Base-by-base conservation (phyloP, 1,140 invertebrate genomes). In the Eupristina koningsbergeri region DNA sequence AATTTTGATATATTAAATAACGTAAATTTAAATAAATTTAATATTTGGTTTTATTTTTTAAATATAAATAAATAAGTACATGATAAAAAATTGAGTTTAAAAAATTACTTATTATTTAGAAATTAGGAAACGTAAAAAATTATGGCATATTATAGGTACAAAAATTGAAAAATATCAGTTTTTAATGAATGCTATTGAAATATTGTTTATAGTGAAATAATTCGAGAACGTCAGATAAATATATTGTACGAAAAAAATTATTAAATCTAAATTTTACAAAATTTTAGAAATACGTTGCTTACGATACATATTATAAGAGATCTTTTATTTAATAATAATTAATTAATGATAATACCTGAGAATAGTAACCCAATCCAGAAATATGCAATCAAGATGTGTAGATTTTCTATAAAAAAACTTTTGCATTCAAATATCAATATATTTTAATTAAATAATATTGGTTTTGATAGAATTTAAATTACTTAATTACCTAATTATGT, bases 121-220 rank as follows among this genome's bases (percentile, higher is more conserved):
- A n/a, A n/a, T n/a, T n/a, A n/a, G n/a, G n/a, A n/a, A n/a, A n/a
- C n/a, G n/a, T n/a, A n/a, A n/a, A n/a, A n/a, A n/a, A n/a, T n/a
- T n/a, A n/a, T n/a, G n/a, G n/a, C n/a, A n/a, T n/a, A n/a, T n/a
- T n/a, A n/a, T n/a, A n/a, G n/a, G n/a, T n/a, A n/a, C n/a, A n/a
- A n/a, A n/a, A n/a, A n/a, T n/a, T n/a, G n/a, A n/a, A n/a, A n/a
- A n/a, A n/a, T n/a, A 83, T 73, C 74, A 76, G 39, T 74, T 80
- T 80, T 69, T 47, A 76, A 80, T 69, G n/a, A 78, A 75, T 50
- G 74, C 64, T 34, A 86, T 87, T 85, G 86, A 87, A 84, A 88
- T 84, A 80, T 88, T n/a, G n/a, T n/a, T 86, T 89, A 88, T 82
- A 87, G 84, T 85, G 88, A 87, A 86, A 85, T 82, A 86, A 83